Conservation (phyloP, 2,113 vertebrate species). For the Caranx ignobilis region DNA sequence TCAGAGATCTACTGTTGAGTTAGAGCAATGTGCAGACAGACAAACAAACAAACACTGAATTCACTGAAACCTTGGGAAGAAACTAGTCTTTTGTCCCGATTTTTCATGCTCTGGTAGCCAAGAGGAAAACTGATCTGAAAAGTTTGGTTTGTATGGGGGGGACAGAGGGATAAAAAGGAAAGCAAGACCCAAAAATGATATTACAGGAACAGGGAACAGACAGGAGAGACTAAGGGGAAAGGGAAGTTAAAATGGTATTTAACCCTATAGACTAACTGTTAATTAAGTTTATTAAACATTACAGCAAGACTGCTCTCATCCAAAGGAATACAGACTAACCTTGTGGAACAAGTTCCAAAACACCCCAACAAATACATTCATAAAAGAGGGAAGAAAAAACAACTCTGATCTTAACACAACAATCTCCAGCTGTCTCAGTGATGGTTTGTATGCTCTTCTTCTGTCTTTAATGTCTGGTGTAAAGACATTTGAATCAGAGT, state of each 20-base stretch:
- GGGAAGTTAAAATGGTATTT: neutral
- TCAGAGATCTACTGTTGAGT: neutral
- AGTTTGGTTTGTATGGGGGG: neutral
- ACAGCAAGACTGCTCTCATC: slow-evolving; percentile 24
- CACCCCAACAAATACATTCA: neutral
- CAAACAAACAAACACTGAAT: slow-evolving; percentile 5
- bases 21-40: slow-evolving; percentile 25
- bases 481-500: slow-evolving; percentile 20
- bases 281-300: slow-evolving; percentile 35
- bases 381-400: neutral
- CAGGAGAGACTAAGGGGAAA: neutral
- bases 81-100: slow-evolving; percentile 18
- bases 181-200: neutral
- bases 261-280: neutral
- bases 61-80: slow-evolving; percentile 25
- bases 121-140: slow-evolving; percentile 43
- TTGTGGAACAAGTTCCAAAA: slow-evolving; percentile 1
- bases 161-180: neutral
- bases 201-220: neutral
- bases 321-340: neutral
- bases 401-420: slow-evolving; percentile 9
- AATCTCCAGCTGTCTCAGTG: neutral
- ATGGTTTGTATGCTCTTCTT: neutral
- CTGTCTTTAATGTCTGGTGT: neutral
- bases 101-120: slow-evolving; percentile 5